Base-by-base conservation (phyloP, 2,113 vertebrate species). In the Actinemys pallida region DNA sequence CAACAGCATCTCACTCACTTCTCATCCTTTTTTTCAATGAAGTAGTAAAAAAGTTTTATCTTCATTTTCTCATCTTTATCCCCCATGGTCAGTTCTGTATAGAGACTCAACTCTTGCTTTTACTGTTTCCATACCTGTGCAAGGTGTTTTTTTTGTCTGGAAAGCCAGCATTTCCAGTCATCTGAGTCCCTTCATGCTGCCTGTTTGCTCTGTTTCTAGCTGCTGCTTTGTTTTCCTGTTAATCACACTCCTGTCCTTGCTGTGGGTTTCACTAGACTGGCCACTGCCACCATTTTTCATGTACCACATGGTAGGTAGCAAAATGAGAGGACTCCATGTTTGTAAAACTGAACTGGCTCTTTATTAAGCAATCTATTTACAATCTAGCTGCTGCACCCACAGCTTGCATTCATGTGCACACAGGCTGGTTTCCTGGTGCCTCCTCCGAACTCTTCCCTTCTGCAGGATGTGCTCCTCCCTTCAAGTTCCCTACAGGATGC, bases 391-490 rank as follows among this genome's bases (percentile, higher is more conserved):
- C 57, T 31, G 57, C 57, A 12, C 27, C 57, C 27, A 14, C 57
- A 62, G 25, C 25, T 27, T 25, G 14, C 29, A 14, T 35, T 65
- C 31, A 35, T 16, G 59, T 31, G 12, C 7, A 82, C 92, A 96
- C 88, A 89, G 50, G 72, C 79, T 92, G 57, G 6, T 80, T 95
- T 83, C 80, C 65, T 80, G 75, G 87, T 49, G 84, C 9, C 57
- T 35, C 13, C 59, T 65, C 29, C 59, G 4, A 62, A 35, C 10
- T 7, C 31, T 24, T 27, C 81, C 47, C 11, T 83, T 45, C 24
- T 72, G 92, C 89, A 95, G 94, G 81, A 5, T 54, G 31, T 50
- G 19, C 13, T 42, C 22, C 84, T 79, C 2, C 49, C 31, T 82
- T 10, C 39, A 76, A 80, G 35, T 35, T 54, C 22, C 57, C 84